Evolutionary conservation across 2,888 invertebrate genomes (phyloP).

Genomic region (Axea sp.): DNA sequence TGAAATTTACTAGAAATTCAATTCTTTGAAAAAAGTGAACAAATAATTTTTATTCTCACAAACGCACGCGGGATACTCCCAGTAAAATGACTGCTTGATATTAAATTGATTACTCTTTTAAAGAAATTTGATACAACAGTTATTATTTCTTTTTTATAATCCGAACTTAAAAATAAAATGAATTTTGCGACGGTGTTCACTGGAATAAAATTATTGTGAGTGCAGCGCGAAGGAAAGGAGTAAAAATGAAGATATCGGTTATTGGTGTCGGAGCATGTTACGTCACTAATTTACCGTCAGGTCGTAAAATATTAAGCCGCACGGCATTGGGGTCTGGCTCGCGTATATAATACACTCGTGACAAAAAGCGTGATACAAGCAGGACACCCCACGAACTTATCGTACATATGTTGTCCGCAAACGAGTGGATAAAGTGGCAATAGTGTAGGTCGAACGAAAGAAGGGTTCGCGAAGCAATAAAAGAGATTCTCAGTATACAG

Average conservation of each 20-base stretch:
- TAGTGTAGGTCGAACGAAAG: slow-evolving; percentile 30
- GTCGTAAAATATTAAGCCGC: slow-evolving; percentile 18
- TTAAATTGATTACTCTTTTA: too few species aligned
- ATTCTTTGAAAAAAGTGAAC: too few species aligned
- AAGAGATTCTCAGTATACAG: slow-evolving; percentile 59
- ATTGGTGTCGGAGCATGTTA: slow-evolving; percentile 18
- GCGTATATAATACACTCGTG: slow-evolving; percentile 34
- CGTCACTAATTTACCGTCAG: slow-evolving; percentile 23
- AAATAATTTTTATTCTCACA: too few species aligned
- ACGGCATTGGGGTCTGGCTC: neutral
- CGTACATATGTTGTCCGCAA: slow-evolving; percentile 59
- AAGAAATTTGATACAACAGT: too few species aligned
- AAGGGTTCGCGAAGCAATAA: slow-evolving; percentile 61
- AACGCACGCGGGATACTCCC: too few species aligned
- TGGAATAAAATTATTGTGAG: too few species aligned
- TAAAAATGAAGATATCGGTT: slow-evolving; percentile 33
- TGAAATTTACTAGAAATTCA: too few species aligned
- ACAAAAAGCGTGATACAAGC: slow-evolving; percentile 43
- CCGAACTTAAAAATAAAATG: too few species aligned
- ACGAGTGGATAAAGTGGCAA: slow-evolving; percentile 35
- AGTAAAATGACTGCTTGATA: too few species aligned
- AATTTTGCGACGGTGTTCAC: too few species aligned
- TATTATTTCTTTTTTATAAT: too few species aligned
- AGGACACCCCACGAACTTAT: slow-evolving; percentile 43
- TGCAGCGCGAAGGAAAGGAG: too few species aligned